Percentiles rank a stretch among this genome's conserved stretches.
Evolutionary conservation across 2,797 vertebrate species (phyloP).

Genomic region (Hyperoplus lanceolatus): DNA sequence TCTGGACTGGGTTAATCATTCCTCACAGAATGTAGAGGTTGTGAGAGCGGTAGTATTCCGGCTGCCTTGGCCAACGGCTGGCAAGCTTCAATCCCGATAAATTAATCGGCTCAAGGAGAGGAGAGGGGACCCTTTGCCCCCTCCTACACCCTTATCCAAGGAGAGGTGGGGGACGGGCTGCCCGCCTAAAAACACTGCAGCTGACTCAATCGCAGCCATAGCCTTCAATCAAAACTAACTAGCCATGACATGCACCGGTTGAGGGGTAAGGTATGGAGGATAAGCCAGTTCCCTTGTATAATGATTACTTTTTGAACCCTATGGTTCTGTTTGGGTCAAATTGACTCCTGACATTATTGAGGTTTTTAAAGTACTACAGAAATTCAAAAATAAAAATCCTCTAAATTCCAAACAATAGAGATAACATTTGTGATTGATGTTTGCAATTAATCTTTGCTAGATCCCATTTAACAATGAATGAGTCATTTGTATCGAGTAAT

Average conservation of each 20-base stretch:
- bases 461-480: too few species aligned
- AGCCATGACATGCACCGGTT: constrained; percentile 37
- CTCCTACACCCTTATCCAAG: constrained; percentile 51
- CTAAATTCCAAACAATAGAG: too few species aligned
- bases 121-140: constrained; percentile 67
- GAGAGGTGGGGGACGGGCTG: constrained; percentile 36
- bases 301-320: too few species aligned
- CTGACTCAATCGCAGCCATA: constrained; percentile 40
- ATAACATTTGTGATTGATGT: too few species aligned
- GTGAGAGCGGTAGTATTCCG: constrained; percentile 19
- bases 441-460: too few species aligned
- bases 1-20: constrained; percentile 63
- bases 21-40: constrained; percentile 24
- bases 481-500: too few species aligned
- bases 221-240: constrained; percentile 61
- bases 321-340: too few species aligned
- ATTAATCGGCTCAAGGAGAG: constrained; percentile 81
- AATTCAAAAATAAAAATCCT: too few species aligned
- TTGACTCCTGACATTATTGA: too few species aligned
- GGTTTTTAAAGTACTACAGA: too few species aligned
- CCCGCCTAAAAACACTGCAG: constrained; percentile 64
- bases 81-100: constrained; percentile 68
- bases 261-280: not conserved
- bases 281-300: not conserved
- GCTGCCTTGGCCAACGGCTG: constrained; percentile 56